Conservation (phyloP, 2,888 invertebrate genomes). For the Deilephila porcellus region DNA sequence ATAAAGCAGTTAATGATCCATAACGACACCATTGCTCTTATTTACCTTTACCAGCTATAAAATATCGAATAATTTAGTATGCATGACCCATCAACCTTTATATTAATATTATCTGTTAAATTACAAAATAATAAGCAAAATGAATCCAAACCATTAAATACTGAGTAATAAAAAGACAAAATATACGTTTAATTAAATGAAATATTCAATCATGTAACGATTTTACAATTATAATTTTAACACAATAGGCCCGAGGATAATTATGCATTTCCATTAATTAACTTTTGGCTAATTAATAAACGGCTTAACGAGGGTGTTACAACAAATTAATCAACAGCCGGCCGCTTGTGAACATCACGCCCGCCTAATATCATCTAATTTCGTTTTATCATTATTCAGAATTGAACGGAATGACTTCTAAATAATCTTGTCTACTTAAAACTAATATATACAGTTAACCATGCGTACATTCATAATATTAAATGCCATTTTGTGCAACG, state of each 20-base stretch:
- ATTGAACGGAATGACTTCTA: too few species aligned
- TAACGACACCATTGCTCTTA: background rate
- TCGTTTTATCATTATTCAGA: conserved; percentile 25
- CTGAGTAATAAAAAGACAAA: background rate
- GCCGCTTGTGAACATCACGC: conserved; percentile 38
- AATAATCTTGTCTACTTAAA: too few species aligned
- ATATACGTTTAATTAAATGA: conserved; percentile 35
- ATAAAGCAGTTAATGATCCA: background rate
- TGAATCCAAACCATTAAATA: background rate
- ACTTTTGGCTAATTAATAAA: conserved; percentile 75
- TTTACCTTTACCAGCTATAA: background rate
- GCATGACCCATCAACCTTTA: too few species aligned
- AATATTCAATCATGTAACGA: conserved; percentile 45
- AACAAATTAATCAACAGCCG: conserved; percentile 71
- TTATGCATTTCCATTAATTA: conserved; percentile 73
- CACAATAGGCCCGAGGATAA: conserved; percentile 38
- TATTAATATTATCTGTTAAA: background rate
- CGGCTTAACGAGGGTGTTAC: conserved; percentile 71
- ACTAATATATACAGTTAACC: background rate
- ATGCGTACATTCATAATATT: background rate
- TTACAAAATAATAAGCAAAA: background rate
- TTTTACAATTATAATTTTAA: conserved; percentile 46
- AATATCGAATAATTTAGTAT: too few species aligned
- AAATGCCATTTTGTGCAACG: background rate
- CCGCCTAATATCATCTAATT: conserved; percentile 38